Conservation (phyloP, 2,797 vertebrate genomes). For the Diglossa cyanea region DNA sequence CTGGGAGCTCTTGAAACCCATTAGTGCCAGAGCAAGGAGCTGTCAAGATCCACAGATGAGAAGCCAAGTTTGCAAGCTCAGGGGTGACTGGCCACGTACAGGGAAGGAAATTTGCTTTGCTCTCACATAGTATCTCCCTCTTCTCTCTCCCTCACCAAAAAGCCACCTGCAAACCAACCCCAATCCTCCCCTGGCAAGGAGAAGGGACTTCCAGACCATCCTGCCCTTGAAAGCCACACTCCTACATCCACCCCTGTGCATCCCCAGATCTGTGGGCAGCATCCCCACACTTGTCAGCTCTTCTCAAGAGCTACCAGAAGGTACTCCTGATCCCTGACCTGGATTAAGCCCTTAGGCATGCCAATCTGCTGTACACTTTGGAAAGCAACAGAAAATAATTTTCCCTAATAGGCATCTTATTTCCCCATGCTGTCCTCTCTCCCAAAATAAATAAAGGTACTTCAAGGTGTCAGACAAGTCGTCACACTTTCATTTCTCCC, state of each 20-base stretch:
- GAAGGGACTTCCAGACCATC: background rate
- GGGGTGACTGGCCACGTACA: background rate
- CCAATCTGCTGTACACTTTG: background rate
- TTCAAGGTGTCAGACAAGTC: constrained; percentile 43
- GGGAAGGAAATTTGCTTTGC: constrained; percentile 18
- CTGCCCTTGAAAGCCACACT: background rate
- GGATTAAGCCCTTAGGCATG: background rate
- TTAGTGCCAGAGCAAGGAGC: constrained; percentile 52
- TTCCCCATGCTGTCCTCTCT: background rate
- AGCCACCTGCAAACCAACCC: background rate
- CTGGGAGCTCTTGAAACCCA: constrained; percentile 39
- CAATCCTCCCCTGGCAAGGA: background rate
- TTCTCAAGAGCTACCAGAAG: background rate
- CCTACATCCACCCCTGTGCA: fast-evolving
- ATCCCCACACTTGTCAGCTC: fast-evolving
- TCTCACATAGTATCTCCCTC: background rate
- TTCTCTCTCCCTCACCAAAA: background rate
- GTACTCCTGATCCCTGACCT: background rate
- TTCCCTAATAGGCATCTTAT: background rate
- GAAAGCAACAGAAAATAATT: background rate
- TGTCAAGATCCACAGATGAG: constrained; percentile 53
- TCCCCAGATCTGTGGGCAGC: fast-evolving
- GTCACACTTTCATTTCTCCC: constrained; percentile 35
- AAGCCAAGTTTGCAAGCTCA: background rate
- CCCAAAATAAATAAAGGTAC: constrained; percentile 37